Percentiles rank a stretch among this genome's conserved stretches.
Conservation (phyloP, 2,888 invertebrate genomes). For the Erynnis tages region DNA sequence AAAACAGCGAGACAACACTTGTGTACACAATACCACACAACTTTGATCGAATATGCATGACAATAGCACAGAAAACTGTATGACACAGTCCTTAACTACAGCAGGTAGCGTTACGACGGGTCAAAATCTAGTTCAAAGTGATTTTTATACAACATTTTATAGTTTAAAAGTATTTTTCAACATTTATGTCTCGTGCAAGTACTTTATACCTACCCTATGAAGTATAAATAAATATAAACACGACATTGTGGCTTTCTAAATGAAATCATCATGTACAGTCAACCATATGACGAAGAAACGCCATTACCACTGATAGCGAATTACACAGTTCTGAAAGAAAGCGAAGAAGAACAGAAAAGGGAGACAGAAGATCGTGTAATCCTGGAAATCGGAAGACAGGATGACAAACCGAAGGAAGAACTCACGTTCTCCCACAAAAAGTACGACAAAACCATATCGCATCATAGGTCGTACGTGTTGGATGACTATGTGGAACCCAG, state of each 20-base stretch:
- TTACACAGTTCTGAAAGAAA: slow-evolving; percentile 63
- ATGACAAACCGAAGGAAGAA: slow-evolving; percentile 70
- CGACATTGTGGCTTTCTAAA: not conserved
- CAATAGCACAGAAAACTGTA: slow-evolving; percentile 64
- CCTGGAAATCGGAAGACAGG: slow-evolving; percentile 74
- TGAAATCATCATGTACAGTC: slow-evolving; percentile 51
- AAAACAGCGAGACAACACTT: slow-evolving; percentile 67
- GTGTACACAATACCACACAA: slow-evolving; percentile 66
- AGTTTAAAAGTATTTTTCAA: too few species aligned
- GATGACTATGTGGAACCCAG: slow-evolving; percentile 67
- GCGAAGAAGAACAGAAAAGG: slow-evolving; percentile 61
- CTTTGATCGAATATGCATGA: slow-evolving; percentile 79
- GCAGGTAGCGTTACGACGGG: slow-evolving; percentile 49
- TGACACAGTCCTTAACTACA: slow-evolving; percentile 63
- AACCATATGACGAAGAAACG: slow-evolving; percentile 61
- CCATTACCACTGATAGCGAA: slow-evolving; percentile 68
- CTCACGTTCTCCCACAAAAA: slow-evolving; percentile 76
- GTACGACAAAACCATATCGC: slow-evolving; percentile 75
- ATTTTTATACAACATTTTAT: not conserved
- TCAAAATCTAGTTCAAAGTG: slow-evolving; percentile 12
- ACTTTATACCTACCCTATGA: too few species aligned
- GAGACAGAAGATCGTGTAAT: slow-evolving; percentile 68
- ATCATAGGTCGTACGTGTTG: slow-evolving; percentile 70
- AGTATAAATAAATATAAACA: too few species aligned
- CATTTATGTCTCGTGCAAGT: too few species aligned